These are phyloP conservation scores for Tinea semifulvella DNA, from an alignment of 2,888 invertebrate species.

Conservation along the genomic window DNA sequence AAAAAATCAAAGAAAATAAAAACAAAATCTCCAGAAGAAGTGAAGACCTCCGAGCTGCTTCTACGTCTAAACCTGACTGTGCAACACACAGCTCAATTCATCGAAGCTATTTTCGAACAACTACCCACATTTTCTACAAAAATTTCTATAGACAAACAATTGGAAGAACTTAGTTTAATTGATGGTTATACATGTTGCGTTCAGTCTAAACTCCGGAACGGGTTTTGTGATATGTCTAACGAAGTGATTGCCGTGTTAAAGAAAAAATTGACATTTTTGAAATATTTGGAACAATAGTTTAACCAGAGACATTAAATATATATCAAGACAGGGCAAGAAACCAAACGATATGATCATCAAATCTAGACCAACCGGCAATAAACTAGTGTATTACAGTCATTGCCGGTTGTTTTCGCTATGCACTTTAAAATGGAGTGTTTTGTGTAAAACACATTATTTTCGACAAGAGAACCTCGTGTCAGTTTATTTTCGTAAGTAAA, in stretches of 20 bases:
- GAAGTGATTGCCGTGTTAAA: constrained; percentile 63
- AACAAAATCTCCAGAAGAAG: constrained; percentile 51
- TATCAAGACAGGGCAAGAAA: no score
- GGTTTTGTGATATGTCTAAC: constrained; percentile 55
- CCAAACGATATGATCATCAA: no score
- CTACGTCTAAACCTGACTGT: constrained; percentile 40
- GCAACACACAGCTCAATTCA: constrained; percentile 35
- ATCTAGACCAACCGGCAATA: no score
- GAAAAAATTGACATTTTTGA: constrained; percentile 62
- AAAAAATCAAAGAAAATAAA: constrained; percentile 65
- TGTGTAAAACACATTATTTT: no score
- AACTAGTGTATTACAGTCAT: no score
- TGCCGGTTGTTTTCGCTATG: no score
- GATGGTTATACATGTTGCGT: constrained; percentile 47
- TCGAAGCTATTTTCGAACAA: constrained; percentile 49
- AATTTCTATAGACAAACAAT: constrained; percentile 38
- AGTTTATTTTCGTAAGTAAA: no score
- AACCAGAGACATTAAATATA: no score
- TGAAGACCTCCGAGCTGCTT: constrained; percentile 38
- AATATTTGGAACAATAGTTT: no score
- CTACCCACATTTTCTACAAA: constrained; percentile 43
- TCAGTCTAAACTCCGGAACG: constrained; percentile 49
- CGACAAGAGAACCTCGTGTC: no score
- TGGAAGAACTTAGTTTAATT: constrained; percentile 40
- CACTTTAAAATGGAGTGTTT: no score